phyloP scores from a whole-genome alignment of 2,797 vertebrate genomes.

The Sphenodon punctatus region DNA sequence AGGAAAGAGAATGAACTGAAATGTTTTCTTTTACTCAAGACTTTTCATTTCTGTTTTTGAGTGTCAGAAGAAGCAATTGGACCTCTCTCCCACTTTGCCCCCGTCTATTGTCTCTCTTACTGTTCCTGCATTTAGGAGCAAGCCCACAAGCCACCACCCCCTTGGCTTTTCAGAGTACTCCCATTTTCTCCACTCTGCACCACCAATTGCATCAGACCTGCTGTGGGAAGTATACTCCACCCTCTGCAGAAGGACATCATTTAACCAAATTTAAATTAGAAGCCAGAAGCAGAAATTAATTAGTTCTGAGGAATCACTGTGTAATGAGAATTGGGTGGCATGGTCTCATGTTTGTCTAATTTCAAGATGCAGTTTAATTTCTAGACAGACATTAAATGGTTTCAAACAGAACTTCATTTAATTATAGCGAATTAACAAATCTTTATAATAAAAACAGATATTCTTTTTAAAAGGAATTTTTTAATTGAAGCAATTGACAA shows the following conservation, averaged over 20 bases:
- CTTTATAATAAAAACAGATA: conserved; percentile 40
- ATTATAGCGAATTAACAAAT: conserved; percentile 47
- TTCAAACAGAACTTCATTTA: conserved; percentile 65
- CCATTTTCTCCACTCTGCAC: too few relatives aligned
- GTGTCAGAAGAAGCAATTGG: neutral
- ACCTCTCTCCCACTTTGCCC: neutral
- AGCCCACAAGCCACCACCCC: too few relatives aligned
- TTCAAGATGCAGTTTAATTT: conserved; percentile 61
- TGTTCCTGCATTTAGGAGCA: too few relatives aligned
- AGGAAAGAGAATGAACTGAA: neutral
- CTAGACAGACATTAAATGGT: conserved; percentile 61
- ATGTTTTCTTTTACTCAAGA: neutral
- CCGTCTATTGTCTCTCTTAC: too few relatives aligned
- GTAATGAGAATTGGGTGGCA: neutral
- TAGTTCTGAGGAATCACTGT: conserved; percentile 52
- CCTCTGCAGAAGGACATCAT: neutral
- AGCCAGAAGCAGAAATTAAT: conserved; percentile 58
- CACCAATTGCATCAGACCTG: too few relatives aligned
- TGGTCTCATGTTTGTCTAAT: conserved; percentile 52
- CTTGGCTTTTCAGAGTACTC: too few relatives aligned
- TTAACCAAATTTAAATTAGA: neutral
- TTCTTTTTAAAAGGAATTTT: conserved; percentile 36
- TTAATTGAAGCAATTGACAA: neutral
- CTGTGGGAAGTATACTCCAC: too few relatives aligned
- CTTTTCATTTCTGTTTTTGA: neutral